Evolutionary conservation across 2,113 vertebrate genomes (phyloP).

Genomic region (Grallaria varia): DNA sequence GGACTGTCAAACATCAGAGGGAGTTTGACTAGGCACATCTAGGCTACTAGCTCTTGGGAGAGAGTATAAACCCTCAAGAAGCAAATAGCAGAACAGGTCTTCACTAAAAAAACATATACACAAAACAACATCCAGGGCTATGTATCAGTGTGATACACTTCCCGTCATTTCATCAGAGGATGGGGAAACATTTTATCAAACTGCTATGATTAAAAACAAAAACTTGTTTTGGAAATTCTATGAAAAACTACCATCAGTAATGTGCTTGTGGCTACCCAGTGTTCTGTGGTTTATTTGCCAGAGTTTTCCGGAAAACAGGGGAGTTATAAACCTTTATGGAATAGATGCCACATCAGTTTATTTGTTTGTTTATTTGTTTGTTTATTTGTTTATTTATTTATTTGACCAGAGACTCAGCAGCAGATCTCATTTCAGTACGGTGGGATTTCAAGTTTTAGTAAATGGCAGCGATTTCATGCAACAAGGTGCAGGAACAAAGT

Average conservation of each 20-base stretch:
- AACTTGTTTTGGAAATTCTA: neutral
- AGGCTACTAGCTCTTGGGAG: neutral
- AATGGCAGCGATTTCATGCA: neutral
- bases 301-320: neutral
- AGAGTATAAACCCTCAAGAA: neutral
- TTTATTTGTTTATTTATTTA: neutral
- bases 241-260: accelerated
- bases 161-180: neutral
- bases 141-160: neutral
- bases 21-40: neutral
- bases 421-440: neutral
- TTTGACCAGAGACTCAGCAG: neutral
- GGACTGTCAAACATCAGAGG: neutral
- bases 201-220: neutral
- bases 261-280: neutral
- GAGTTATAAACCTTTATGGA: neutral
- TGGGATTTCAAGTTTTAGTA: neutral
- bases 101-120: neutral
- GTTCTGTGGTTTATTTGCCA: neutral
- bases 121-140: neutral
- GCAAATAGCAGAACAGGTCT: accelerated
- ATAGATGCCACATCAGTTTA: neutral
- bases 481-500: neutral
- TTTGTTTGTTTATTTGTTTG: neutral
- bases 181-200: neutral